Evolutionary conservation across 2,888 invertebrate genomes (phyloP), one percentile per base, ranked within the genome.

Genomic region (Beris morrisii): DNA sequence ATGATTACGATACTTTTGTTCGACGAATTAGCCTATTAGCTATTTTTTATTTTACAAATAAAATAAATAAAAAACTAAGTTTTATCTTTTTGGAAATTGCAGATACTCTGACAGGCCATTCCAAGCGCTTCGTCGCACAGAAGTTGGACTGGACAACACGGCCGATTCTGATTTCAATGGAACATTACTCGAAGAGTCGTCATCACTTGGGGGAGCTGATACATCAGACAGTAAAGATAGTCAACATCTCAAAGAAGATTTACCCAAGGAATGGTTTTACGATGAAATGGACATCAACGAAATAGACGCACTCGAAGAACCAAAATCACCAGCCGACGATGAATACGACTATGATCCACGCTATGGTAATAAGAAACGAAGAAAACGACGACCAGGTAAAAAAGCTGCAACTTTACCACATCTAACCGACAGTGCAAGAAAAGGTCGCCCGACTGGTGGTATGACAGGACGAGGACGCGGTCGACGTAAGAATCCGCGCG

Each of bases 281-380:
- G 94, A 94, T 76, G 93, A 94, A 70, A 85, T 91, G 75, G 93
- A 93, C 69, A 90, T 95, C 82, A 88, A 93, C 67, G 95, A 96
- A 77, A 92, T 93, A 82, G 95, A 95, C 74, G 90, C 90, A 0
- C 91, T 92, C 69, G 95, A 95, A 75, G 95, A 95, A 75, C 93
- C 91, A 0, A 95, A 95, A 76, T 89, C 92, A 46, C 95, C 95
- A 74, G 88, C 91, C 31, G 95, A 95, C 75, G 94, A 95, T 12
- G 96, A 96, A 79, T 92, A 93, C 75, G 96, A 96, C 78, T 96
- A 95, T 78, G 92, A 92, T 77, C 80, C 81, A 65, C 78, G 80
- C 12, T 81, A 81, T 69, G 81, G 81, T 7, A 80, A 75, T 65
- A 81, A 81, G 56, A 81, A 81, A 68, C 75, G 81, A 70, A 78